These are phyloP conservation scores for Perodicticus potto DNA, from an alignment of 2,797 vertebrate species.

Conservation along the genomic window DNA sequence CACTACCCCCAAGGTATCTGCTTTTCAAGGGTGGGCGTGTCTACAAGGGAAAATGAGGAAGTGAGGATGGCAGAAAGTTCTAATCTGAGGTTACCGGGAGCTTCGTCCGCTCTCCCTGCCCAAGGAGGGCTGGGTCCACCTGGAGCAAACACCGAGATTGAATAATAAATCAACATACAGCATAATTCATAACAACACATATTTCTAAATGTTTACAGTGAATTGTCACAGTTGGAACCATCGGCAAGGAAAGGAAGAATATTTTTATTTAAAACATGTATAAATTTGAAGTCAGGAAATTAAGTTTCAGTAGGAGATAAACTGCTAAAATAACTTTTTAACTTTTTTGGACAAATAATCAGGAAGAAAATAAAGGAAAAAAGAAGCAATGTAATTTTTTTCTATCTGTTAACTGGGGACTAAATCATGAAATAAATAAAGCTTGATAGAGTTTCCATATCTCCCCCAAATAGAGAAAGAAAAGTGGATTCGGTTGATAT, in stretches of 20 bases:
- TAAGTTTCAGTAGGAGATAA: neutral
- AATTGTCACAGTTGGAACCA: neutral
- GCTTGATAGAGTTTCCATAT: neutral
- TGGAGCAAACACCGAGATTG: neutral
- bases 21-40: neutral
- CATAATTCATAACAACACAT: neutral
- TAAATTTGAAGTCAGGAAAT: neutral
- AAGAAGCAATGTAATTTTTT: neutral
- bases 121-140: neutral
- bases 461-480: neutral
- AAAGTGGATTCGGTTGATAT: neutral
- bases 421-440: neutral
- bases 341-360: neutral
- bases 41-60: neutral
- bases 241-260: neutral
- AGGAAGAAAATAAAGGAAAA: neutral
- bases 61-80: neutral
- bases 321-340: neutral
- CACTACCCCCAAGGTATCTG: neutral
- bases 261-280: neutral
- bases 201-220: neutral
- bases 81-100: neutral
- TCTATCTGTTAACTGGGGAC: neutral
- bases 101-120: neutral
- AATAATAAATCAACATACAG: accelerated